phyloP scores from a whole-genome alignment of 2,113 vertebrate species.

The Pungitius pungitius region DNA sequence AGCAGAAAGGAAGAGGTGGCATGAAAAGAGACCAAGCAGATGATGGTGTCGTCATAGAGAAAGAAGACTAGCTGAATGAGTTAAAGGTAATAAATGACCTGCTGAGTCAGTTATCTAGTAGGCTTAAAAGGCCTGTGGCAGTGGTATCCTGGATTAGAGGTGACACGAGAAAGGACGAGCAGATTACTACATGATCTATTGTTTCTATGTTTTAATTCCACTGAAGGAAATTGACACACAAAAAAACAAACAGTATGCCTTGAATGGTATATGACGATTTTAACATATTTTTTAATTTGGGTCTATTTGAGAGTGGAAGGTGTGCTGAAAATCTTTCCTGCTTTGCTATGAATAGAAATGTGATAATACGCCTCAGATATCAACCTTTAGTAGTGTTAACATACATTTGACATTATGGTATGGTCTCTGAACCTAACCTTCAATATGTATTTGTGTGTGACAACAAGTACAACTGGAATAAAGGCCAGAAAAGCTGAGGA shows the following conservation, averaged over 20 bases:
- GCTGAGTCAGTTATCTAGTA: slow-evolving; percentile 24
- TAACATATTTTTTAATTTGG: not conserved
- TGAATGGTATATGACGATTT: not conserved
- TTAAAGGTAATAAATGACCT: slow-evolving; percentile 6
- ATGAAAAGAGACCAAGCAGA: slow-evolving; percentile 1
- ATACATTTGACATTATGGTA: not conserved
- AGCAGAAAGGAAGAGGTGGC: slow-evolving; percentile 4
- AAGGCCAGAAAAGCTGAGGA: not conserved
- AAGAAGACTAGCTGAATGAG: slow-evolving; percentile 17
- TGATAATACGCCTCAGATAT: not conserved
- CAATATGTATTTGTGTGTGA: not conserved
- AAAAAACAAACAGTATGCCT: slow-evolving; percentile 13
- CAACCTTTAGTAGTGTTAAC: not conserved
- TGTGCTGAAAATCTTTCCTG: not conserved
- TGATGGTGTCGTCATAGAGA: not conserved
- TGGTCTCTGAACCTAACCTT: not conserved
- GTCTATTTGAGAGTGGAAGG: not conserved
- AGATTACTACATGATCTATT: slow-evolving; percentile 25
- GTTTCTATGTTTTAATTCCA: slow-evolving; percentile 23
- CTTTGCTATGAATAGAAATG: not conserved
- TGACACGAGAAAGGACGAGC: slow-evolving; percentile 18
- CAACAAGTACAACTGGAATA: slow-evolving; percentile 10
- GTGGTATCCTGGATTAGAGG: slow-evolving; percentile 9
- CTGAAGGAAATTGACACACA: not conserved
- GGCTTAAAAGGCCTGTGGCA: not conserved